Evolutionary conservation across 2,888 invertebrate species (phyloP).

Genomic region (Ectobius pallidus): DNA sequence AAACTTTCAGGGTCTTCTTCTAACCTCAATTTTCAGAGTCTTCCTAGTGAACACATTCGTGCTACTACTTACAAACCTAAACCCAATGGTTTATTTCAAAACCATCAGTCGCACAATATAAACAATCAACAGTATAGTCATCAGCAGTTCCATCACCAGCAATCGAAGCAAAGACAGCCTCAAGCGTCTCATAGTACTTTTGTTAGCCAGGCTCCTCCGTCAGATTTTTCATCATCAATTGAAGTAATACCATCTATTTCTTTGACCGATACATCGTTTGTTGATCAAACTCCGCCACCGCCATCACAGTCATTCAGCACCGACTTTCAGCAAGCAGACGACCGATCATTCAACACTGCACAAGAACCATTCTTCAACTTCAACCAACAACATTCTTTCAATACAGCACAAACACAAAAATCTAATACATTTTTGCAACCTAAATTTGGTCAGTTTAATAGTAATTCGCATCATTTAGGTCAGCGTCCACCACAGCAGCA

Average conservation of each 20-base stretch:
- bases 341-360: background rate
- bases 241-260: background rate
- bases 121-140: slow-evolving; percentile 47
- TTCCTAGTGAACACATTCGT: slow-evolving; percentile 20
- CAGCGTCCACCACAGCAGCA: background rate
- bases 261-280: background rate
- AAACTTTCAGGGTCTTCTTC: slow-evolving; percentile 19
- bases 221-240: background rate
- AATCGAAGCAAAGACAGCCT: background rate
- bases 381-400: background rate
- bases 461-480: background rate
- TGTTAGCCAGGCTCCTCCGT: background rate
- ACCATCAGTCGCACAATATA: slow-evolving; percentile 45
- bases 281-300: background rate
- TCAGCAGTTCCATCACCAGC: slow-evolving; percentile 48
- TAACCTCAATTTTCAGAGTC: background rate
- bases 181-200: background rate
- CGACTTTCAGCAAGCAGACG: background rate
- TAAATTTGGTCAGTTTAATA: background rate
- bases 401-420: background rate
- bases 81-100: slow-evolving; percentile 34
- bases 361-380: no score
- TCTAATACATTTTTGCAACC: background rate
- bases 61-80: slow-evolving; percentile 40
- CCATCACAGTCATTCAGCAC: background rate